Evolutionary conservation across 2,113 vertebrate species (phyloP), one percentile per base, ranked within the genome.

Genomic region (Taurulus bubalis): DNA sequence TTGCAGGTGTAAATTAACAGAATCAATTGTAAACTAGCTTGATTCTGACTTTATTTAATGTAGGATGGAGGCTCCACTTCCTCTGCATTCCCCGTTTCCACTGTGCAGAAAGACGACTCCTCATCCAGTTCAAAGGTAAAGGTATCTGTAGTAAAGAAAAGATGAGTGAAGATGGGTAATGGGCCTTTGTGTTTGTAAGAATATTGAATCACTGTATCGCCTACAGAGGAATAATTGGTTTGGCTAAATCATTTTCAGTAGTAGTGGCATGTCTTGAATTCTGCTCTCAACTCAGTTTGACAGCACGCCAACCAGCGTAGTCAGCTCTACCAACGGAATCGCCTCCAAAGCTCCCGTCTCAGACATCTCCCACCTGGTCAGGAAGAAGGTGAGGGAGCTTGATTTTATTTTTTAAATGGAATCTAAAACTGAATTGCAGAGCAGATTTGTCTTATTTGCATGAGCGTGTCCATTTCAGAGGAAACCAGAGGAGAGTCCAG

Each of bases 1-100:
- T 10, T 6, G 0, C 28, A 14, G 18, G 12, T 36, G 65, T 24
- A 53, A 70, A 36, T 24, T 3, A 36, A 53, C 67, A 36, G 30
- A 11, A 28, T 2, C 15, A 16, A 8, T 32, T 36, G 30, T 26
- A 2, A 49, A 24, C 8, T 9, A 24, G 30, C 5, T 38, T 56
- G 4, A 11, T 26, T 80, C n/a, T 58, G 36, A 69, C 71, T 22
- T 11, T 0, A 22, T 60, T 22, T 49, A 4, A 12, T 82, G 7
- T 65, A 99, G 98, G 96, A 94, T 55, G 96, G 94, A 38, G 95
- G 94, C 49, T 95, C 97, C 24, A 93, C 97, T 74, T 97, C 97
- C 30, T 96, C 97, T 36, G 95, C 95, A 1, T 96, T 96, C 82
- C 82, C 95, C 59, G 77, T 93, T 14, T 38, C 84, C 9, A 0